A percentile compares a stretch with the other conserved stretches of the same genome.
Conservation (phyloP, 2,797 vertebrate species). For the Babyrousa celebensis region DNA sequence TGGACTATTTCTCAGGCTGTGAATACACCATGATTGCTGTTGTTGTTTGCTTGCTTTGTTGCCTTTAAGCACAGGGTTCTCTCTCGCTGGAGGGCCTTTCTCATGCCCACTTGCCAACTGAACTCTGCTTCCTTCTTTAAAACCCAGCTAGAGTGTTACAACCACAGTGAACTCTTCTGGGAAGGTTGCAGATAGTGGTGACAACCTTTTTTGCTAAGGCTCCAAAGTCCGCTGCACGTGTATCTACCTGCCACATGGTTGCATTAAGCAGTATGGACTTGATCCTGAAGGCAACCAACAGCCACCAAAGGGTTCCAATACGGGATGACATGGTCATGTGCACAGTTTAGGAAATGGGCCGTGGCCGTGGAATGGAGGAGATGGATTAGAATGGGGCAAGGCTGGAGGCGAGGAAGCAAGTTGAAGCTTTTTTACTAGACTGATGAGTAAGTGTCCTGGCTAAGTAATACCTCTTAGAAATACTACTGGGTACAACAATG, state of each 20-base stretch:
- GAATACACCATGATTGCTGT: background rate
- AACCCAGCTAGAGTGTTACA: background rate
- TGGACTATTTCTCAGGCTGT: background rate
- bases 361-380: background rate
- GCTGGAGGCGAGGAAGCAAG: background rate
- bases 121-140: background rate
- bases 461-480: background rate
- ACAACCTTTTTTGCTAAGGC: rapidly evolving
- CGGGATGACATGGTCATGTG: background rate
- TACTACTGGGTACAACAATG: background rate
- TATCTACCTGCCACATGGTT: background rate
- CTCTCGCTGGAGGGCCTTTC: background rate
- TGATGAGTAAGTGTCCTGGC: background rate
- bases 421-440: background rate
- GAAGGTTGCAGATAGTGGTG: background rate
- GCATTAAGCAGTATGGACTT: background rate
- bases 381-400: background rate
- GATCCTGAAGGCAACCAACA: background rate
- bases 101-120: background rate
- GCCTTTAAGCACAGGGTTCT: background rate
- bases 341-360: background rate
- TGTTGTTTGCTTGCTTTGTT: no score
- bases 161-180: background rate
- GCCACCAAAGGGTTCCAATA: background rate
- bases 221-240: background rate